Conservation (phyloP, 2,797 vertebrate species). For the Pseudochromis fuscus region DNA sequence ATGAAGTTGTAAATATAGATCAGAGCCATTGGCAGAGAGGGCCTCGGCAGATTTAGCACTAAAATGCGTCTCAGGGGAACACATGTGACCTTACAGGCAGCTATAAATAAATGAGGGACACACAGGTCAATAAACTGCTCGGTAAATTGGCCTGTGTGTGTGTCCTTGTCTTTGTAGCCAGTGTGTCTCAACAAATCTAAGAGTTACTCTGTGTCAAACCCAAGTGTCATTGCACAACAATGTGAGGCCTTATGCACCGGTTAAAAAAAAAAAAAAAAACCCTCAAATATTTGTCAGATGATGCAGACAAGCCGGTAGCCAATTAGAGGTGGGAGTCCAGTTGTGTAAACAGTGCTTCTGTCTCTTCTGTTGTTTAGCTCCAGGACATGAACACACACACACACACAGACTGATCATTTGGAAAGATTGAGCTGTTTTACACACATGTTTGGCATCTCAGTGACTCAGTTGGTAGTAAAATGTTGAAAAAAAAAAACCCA, state of each 20-base stretch:
- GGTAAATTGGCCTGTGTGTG: background rate
- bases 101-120: background rate
- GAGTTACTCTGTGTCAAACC: constrained; percentile 49
- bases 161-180: constrained; percentile 11
- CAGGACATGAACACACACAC: constrained; percentile 1
- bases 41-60: no score
- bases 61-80: no score
- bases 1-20: background rate
- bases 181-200: constrained; percentile 20
- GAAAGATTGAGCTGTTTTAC: constrained; percentile 6
- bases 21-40: no score
- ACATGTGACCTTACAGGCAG: constrained; percentile 3
- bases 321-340: background rate
- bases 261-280: constrained; percentile 38
- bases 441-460: background rate
- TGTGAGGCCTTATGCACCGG: constrained; percentile 46
- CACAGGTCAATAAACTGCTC: background rate
- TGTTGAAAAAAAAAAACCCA: background rate
- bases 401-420: background rate
- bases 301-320: constrained; percentile 7
- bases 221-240: background rate
- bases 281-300: constrained; percentile 36
- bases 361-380: background rate
- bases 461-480: background rate
- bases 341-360: background rate